A percentile compares a stretch with the other conserved stretches of the same genome.
Evolutionary conservation across 2,797 vertebrate genomes (phyloP).

Genomic region (Pseudochaenichthys georgianus): DNA sequence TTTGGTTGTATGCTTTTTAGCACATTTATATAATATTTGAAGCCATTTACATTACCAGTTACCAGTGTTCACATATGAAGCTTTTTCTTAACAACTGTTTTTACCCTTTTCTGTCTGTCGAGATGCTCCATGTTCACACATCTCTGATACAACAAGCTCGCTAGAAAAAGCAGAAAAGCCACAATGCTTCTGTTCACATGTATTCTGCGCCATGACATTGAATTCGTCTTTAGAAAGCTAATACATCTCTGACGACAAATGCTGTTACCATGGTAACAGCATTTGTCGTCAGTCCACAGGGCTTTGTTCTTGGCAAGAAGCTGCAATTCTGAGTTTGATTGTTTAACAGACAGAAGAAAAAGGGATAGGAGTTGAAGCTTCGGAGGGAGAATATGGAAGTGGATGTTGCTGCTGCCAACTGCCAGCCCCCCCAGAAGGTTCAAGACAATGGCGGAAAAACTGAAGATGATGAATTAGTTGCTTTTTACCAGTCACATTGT

Average conservation of each 20-base stretch:
- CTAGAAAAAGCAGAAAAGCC: conserved; percentile 23
- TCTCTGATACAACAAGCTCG: conserved; percentile 18
- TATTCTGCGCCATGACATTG: conserved; percentile 16
- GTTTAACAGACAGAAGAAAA: neutral
- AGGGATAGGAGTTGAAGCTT: neutral
- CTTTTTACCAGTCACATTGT: conserved; percentile 6
- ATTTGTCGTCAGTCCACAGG: conserved; percentile 10
- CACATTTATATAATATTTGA: neutral
- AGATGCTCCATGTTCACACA: neutral
- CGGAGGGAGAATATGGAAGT: conserved; percentile 4
- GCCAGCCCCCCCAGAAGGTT: conserved; percentile 3
- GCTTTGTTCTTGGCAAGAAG: conserved; percentile 15
- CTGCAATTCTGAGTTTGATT: conserved; percentile 1
- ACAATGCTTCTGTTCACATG: conserved; percentile 6
- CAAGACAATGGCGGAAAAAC: conserved; percentile 11
- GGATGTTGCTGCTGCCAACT: conserved; percentile 10
- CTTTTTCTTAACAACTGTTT: conserved; percentile 3
- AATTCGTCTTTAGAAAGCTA: conserved; percentile 1
- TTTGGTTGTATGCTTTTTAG: neutral
- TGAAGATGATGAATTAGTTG: conserved; percentile 1
- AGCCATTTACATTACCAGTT: neutral
- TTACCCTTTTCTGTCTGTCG: neutral
- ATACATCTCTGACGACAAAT: conserved; percentile 12
- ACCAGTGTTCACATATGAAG: neutral
- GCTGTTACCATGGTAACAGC: neutral